Percentiles rank a stretch among this genome's conserved stretches.
Evolutionary conservation across 53 echinoderm and acorn worm species (phyloP).

Genomic region (Apostichopus leukothele): DNA sequence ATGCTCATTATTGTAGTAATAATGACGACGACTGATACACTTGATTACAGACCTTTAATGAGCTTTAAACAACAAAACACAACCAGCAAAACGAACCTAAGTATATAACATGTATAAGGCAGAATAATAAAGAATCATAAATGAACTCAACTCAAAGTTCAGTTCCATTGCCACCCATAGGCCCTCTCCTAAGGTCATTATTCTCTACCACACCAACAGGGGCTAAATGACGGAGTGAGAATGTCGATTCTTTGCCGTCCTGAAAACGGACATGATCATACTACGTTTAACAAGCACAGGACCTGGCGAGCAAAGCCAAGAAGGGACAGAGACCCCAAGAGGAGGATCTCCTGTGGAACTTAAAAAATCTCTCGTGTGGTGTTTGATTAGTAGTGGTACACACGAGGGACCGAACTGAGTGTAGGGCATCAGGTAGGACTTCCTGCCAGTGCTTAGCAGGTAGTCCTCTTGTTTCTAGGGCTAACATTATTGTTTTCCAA

Average conservation of each 20-base stretch:
- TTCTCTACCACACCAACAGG: constrained; percentile 11
- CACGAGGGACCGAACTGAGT: constrained; percentile 42
- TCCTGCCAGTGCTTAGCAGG: constrained; percentile 48
- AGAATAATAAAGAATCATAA: background rate
- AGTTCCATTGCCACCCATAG: background rate
- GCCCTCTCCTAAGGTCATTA: background rate
- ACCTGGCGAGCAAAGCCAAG: constrained; percentile 47
- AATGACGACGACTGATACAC: too few species aligned
- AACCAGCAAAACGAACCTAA: too few species aligned
- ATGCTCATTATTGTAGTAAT: too few species aligned
- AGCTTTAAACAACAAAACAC: too few species aligned
- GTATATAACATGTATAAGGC: too few species aligned
- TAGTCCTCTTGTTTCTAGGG: constrained; percentile 43
- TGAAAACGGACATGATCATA: constrained; percentile 47
- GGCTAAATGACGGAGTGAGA: constrained; percentile 42
- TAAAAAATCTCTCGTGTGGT: constrained; percentile 35
- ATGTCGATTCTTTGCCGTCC: constrained; percentile 45
- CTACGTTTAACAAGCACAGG: constrained; percentile 26
- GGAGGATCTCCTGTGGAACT: constrained; percentile 33
- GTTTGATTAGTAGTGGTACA: constrained; percentile 45
- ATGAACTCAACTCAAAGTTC: background rate
- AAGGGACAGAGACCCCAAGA: constrained; percentile 18
- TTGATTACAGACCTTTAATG: too few species aligned
- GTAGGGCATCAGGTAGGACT: constrained; percentile 41
- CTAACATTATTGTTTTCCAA: constrained; percentile 48